Evolutionary conservation across 2,797 vertebrate species (phyloP).

Genomic region (Iguana delicatissima): DNA sequence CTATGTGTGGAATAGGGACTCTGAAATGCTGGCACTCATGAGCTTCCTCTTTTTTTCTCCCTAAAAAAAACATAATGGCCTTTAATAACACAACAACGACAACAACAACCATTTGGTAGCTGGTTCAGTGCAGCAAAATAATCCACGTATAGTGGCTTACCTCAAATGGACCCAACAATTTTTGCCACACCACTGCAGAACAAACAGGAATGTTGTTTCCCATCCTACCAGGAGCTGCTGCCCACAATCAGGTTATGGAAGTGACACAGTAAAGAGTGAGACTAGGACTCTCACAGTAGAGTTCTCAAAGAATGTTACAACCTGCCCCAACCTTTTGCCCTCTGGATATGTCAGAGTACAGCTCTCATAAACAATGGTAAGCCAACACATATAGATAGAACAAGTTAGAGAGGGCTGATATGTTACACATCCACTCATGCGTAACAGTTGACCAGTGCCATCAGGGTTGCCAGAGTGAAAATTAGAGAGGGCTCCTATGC

Average conservation of each 20-base stretch:
- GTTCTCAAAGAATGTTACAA: no score
- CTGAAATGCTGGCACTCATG: constrained; percentile 32
- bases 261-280: background rate
- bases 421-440: no score
- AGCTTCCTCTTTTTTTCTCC: constrained; percentile 27
- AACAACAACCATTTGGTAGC: background rate
- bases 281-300: no score
- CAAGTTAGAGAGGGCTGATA: no score
- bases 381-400: no score
- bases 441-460: no score
- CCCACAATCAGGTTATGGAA: no score
- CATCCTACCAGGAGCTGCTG: background rate
- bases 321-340: no score
- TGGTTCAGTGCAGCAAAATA: background rate
- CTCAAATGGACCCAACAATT: background rate
- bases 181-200: background rate
- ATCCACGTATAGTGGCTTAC: background rate
- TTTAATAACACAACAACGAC: background rate
- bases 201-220: background rate
- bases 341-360: no score
- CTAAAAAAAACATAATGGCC: background rate
- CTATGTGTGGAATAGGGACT: constrained; percentile 44
- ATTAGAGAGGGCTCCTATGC: no score
- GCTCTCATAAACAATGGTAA: no score
- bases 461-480: no score